Base-by-base conservation (phyloP, 2,797 vertebrate species). In the Pipistrellus pygmaeus region DNA sequence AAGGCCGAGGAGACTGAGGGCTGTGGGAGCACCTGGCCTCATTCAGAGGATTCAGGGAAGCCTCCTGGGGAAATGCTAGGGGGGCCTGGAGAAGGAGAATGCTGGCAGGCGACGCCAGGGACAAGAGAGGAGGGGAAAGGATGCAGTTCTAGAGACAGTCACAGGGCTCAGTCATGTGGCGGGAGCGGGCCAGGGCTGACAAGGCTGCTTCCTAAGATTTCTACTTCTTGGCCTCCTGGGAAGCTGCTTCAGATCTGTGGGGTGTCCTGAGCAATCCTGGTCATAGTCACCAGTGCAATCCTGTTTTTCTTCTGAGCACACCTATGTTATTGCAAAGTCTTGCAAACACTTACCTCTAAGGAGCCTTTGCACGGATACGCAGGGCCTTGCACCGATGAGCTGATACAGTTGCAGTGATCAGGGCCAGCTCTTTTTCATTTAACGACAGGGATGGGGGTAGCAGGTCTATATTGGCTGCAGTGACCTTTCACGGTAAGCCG, bases 401-500 rank as follows among this genome's bases (percentile, higher is more conserved):
- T 89, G 68, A 89, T 93, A 64, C 38, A 75, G 96, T 83, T 72
- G 46, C 83, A 96, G 85, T 88, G 96, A 95, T 15, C 76, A 95
- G 92, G 93, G 95, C 0, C 3, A 92, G 82, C 96, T 95, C 96
- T 96, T 93, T 92, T 94, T 96, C 87, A 85, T 96, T 96, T 96
- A 94, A 73, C 0, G 18, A 94, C 92, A 95, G 92, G 90, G 8
- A 75, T 83, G 73, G 64, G 87, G 95, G 84, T 96, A 11, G 94
- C 15, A 55, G 92, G 95, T 91, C 57, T 60, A 62, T n/a, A 82
- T 95, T 27, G 88, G 93, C 96, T 85, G 92, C 95, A 96, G 91
- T 97, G 97, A 98, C 98, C 98, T 98, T 98, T 98, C 88, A 95
- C 9, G 62, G 96, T 81, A 77, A 96, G 97, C 95, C 96, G 96